These are phyloP conservation scores for Caenorhabditis sp. DNA, from an alignment of 2,888 invertebrate species.

Conservation along the genomic window DNA sequence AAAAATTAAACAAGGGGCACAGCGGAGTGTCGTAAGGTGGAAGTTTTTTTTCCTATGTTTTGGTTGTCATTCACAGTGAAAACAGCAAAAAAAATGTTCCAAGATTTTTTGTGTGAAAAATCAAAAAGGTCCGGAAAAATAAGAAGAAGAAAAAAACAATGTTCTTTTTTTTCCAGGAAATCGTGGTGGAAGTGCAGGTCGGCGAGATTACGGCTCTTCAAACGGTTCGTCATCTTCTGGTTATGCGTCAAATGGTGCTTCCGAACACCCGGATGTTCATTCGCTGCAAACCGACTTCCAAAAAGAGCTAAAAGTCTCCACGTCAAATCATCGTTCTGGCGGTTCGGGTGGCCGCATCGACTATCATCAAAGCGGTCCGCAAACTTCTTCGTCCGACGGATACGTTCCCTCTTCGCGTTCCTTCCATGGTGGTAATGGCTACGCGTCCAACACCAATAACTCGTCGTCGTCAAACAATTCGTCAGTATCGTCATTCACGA, in stretches of 20 bases:
- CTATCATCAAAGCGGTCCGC: neutral
- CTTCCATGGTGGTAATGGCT: constrained; percentile 15
- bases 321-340: neutral
- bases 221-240: constrained; percentile 23
- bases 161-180: constrained; percentile 7
- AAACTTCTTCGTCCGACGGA: neutral
- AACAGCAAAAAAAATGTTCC: too few species aligned
- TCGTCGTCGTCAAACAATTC: constrained; percentile 13
- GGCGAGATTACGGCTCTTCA: constrained; percentile 11
- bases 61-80: too few species aligned
- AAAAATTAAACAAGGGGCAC: too few species aligned
- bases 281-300: neutral
- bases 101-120: too few species aligned
- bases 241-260: constrained; percentile 8
- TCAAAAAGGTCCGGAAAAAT: too few species aligned
- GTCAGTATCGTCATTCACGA: neutral
- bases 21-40: too few species aligned
- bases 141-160: too few species aligned
- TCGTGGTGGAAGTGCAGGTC: constrained; percentile 32
- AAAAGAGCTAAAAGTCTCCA: neutral
- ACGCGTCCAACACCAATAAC: too few species aligned
- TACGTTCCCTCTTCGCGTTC: neutral
- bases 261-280: constrained; percentile 7
- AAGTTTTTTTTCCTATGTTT: too few species aligned
- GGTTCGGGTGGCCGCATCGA: constrained; percentile 3